A percentile compares a stretch with the other conserved stretches of the same genome.
phyloP scores from a whole-genome alignment of 2,797 vertebrate species.

The Chanos chanos region DNA sequence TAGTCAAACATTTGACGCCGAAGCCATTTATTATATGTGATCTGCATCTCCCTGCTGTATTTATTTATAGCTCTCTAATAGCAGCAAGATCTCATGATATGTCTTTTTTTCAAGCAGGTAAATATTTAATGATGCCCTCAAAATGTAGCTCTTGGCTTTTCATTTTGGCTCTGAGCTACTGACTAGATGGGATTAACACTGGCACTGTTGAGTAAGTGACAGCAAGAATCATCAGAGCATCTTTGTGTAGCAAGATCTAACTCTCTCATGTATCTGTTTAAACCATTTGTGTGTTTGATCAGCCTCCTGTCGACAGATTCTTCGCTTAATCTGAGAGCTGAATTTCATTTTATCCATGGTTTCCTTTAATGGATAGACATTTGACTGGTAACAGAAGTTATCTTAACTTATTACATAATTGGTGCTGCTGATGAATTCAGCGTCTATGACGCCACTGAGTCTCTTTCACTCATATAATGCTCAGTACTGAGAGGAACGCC shows the following conservation, averaged over 20 bases:
- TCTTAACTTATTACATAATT: too few species aligned
- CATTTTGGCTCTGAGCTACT: constrained; percentile 28
- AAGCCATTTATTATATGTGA: too few species aligned
- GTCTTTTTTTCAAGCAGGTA: constrained; percentile 18
- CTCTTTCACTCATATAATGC: not conserved
- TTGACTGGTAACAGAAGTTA: too few species aligned
- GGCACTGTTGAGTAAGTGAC: constrained; percentile 32
- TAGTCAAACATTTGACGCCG: too few species aligned
- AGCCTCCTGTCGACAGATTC: not conserved
- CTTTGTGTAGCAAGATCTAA: too few species aligned
- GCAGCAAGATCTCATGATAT: constrained; percentile 7
- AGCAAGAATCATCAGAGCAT: too few species aligned
- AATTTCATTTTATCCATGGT: too few species aligned
- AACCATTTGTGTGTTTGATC: not conserved
- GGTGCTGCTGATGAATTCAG: too few species aligned
- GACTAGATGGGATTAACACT: constrained; percentile 18
- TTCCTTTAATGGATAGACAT: too few species aligned
- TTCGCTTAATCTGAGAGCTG: too few species aligned
- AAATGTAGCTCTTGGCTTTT: constrained; percentile 36
- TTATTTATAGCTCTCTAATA: constrained; percentile 12
- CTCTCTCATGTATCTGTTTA: too few species aligned
- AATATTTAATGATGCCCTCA: constrained; percentile 35
- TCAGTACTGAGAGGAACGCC: constrained; percentile 3
- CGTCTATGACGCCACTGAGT: too few species aligned
- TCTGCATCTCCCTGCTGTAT: not conserved